phyloP scores from a whole-genome alignment of 2,113 vertebrate species.

The Nannospalax galili region DNA sequence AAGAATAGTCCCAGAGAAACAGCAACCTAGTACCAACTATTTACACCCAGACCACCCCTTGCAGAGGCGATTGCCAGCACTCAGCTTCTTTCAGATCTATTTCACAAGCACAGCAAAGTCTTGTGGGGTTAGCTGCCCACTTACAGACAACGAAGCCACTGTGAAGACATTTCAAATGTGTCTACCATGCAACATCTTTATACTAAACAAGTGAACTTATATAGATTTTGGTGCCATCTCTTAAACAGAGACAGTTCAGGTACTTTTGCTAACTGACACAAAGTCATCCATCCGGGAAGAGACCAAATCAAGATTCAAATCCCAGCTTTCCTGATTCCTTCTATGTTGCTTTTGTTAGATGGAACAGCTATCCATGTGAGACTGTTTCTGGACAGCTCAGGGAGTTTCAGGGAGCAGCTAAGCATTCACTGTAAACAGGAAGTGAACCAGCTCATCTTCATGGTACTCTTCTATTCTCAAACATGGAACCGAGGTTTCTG shows the following conservation, averaged over 20 bases:
- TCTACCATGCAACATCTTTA: too few species aligned
- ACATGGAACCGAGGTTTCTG: neutral
- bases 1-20: constrained; percentile 10
- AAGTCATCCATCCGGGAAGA: neutral
- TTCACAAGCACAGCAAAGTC: neutral
- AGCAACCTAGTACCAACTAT: neutral
- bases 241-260: constrained; percentile 50
- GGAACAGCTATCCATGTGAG: fast-evolving
- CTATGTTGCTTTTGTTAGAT: neutral
- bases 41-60: neutral
- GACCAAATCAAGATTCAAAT: neutral
- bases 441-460: neutral
- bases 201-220: too few species aligned
- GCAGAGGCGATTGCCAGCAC: neutral
- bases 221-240: too few species aligned
- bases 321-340: neutral
- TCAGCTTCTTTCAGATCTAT: neutral
- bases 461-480: neutral
- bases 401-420: fast-evolving
- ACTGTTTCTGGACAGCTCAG: neutral
- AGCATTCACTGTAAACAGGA: neutral
- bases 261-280: neutral
- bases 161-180: too few species aligned
- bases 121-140: neutral
- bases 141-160: constrained; percentile 43